phyloP scores from a whole-genome alignment of 2,113 vertebrate genomes.

The Thamnaconus septentrionalis region DNA sequence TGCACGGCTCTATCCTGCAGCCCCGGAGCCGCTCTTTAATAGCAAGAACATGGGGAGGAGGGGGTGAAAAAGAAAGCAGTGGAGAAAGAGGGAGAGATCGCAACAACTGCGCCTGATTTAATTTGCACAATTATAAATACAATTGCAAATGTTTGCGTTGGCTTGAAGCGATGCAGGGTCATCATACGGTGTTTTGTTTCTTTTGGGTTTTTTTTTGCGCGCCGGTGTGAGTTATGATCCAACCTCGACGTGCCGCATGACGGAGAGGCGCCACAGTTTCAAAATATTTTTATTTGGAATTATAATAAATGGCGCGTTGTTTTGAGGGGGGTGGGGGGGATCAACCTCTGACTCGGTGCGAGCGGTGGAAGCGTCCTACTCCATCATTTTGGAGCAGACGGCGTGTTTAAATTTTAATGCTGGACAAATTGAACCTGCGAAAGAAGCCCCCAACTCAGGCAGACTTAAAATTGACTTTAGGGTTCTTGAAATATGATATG shows the following conservation, averaged over 20 bases:
- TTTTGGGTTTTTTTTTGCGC: not conserved
- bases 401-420: conserved; percentile 61
- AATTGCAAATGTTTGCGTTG: conserved; percentile 22
- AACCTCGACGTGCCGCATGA: too few species aligned
- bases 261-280: too few species aligned
- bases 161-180: conserved; percentile 1
- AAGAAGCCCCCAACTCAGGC: conserved; percentile 42
- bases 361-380: conserved; percentile 16
- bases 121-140: conserved; percentile 34
- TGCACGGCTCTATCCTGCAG: conserved; percentile 14
- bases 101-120: conserved; percentile 28
- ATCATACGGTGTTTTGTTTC: not conserved
- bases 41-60: not conserved
- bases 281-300: not conserved
- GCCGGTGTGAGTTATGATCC: not conserved
- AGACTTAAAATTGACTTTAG: conserved; percentile 50
- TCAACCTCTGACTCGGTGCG: not conserved
- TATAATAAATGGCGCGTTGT: not conserved
- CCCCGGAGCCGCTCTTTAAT: not conserved
- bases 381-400: conserved; percentile 52
- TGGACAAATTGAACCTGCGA: conserved; percentile 54
- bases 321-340: conserved; percentile 31
- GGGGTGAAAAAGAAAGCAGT: conserved; percentile 24
- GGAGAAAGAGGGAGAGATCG: not conserved
- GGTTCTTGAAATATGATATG: conserved; percentile 54